A percentile compares a stretch with the other conserved stretches of the same genome.
Conservation (phyloP, 2,888 invertebrate genomes). For the Epiblema foenella region DNA sequence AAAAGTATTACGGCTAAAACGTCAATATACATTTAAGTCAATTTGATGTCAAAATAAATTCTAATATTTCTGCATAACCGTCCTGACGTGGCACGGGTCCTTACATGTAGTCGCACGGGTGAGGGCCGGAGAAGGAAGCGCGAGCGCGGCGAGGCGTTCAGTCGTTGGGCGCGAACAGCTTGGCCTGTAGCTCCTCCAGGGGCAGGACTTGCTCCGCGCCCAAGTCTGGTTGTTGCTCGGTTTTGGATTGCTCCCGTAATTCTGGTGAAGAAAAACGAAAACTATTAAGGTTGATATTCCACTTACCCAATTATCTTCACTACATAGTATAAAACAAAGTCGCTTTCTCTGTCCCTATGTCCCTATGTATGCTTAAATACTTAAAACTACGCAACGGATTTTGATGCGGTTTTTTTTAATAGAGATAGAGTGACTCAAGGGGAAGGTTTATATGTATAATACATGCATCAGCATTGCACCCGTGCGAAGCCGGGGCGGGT, state of each 20-base stretch:
- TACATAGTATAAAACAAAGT: too few species aligned
- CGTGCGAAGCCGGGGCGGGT: too few species aligned
- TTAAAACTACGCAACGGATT: too few species aligned
- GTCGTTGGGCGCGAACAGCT: slow-evolving; percentile 65
- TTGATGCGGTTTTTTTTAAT: too few species aligned
- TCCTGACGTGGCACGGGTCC: not conserved
- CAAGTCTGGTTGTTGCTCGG: slow-evolving; percentile 73
- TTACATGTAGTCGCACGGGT: not conserved
- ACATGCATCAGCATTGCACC: too few species aligned
- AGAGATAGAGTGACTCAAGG: too few species aligned
- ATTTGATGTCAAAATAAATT: slow-evolving; percentile 23
- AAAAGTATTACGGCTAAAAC: slow-evolving; percentile 7
- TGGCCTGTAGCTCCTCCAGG: slow-evolving; percentile 64
- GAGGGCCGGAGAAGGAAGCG: slow-evolving; percentile 20
- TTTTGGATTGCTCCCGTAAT: slow-evolving; percentile 73
- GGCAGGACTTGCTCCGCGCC: slow-evolving; percentile 74
- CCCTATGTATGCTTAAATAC: too few species aligned
- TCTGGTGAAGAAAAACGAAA: slow-evolving; percentile 56
- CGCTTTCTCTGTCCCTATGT: too few species aligned
- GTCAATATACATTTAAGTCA: slow-evolving; percentile 11
- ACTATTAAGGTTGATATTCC: too few species aligned
- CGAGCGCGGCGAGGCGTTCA: slow-evolving; percentile 50
- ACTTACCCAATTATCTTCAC: too few species aligned
- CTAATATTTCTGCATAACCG: not conserved
- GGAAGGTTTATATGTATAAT: too few species aligned